Conservation (phyloP, 2,797 vertebrate genomes). For the Clarias fuscus region DNA sequence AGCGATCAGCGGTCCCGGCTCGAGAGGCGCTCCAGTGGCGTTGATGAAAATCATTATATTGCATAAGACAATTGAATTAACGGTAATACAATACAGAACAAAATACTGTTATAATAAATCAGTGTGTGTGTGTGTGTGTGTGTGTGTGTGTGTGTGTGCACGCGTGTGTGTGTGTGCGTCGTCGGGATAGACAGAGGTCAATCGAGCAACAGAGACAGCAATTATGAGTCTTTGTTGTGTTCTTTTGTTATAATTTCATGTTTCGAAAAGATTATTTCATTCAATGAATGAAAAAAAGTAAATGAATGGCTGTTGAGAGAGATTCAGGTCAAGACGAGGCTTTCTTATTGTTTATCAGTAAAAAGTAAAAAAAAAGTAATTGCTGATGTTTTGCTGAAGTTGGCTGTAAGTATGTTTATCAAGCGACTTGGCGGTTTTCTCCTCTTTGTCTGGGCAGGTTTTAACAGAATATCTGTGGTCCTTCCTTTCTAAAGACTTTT, state of each 20-base stretch:
- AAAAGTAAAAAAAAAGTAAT: neutral
- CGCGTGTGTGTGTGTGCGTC: neutral
- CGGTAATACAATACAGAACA: neutral
- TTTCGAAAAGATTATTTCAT: too few species aligned
- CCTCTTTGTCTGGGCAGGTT: neutral
- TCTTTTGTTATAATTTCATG: neutral
- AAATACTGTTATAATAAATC: neutral
- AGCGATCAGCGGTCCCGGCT: constrained; percentile 18
- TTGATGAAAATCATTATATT: constrained; percentile 2
- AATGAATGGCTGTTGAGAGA: neutral
- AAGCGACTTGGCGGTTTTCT: neutral
- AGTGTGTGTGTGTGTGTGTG: neutral
- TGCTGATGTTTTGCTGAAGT: neutral
- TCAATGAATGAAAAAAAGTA: neutral
- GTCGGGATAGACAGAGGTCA: neutral
- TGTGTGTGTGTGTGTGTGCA: too few species aligned
- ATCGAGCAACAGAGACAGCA: neutral
- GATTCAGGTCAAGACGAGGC: neutral
- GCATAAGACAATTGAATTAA: constrained; percentile 6
- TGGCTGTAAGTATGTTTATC: neutral
- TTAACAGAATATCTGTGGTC: neutral
- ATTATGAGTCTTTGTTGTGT: neutral
- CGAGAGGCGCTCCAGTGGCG: neutral
- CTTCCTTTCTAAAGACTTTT: neutral
- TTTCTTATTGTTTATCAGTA: neutral